Conservation (phyloP, 2,888 invertebrate species). For the Aricia artaxerxes region DNA sequence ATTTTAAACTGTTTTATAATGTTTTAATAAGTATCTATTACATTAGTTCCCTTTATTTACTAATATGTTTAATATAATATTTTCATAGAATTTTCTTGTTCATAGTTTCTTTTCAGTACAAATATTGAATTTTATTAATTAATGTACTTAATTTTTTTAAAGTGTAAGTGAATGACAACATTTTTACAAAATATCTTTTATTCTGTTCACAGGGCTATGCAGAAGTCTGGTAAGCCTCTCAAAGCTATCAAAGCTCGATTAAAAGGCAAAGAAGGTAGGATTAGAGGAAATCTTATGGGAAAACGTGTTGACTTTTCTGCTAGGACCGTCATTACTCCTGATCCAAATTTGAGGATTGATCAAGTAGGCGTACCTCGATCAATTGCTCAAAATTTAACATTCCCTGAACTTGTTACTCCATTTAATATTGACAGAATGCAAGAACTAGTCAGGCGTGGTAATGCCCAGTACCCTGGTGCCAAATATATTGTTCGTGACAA, state of each 20-base stretch:
- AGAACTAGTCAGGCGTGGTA: conserved; percentile 96
- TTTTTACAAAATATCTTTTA: conserved; percentile 24
- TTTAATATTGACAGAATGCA: conserved; percentile 98
- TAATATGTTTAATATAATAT: no score
- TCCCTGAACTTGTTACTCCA: conserved; percentile 99
- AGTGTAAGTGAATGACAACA: neutral
- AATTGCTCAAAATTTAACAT: conserved; percentile 99
- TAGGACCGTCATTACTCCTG: conserved; percentile 98
- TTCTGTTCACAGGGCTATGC: conserved; percentile 88
- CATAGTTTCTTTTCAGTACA: no score
- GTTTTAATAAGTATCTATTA: no score
- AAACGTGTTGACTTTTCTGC: conserved; percentile 99
- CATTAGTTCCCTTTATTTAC: no score
- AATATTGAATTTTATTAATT: no score
- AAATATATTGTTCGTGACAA: conserved; percentile 99
- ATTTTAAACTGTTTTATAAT: neutral
- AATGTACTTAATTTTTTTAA: no score
- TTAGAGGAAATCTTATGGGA: conserved; percentile 99
- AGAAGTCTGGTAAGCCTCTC: conserved; percentile 98
- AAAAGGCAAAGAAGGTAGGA: conserved; percentile 99
- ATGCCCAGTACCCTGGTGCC: conserved; percentile 99
- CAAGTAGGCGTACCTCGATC: conserved; percentile 99
- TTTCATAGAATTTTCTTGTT: no score
- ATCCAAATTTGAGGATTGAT: conserved; percentile 96
- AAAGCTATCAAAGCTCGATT: conserved; percentile 98